These are phyloP conservation scores for Holothuria glaberrima DNA, from an alignment of 35 echinoderm and acorn worm genomes.

Conservation along the genomic window DNA sequence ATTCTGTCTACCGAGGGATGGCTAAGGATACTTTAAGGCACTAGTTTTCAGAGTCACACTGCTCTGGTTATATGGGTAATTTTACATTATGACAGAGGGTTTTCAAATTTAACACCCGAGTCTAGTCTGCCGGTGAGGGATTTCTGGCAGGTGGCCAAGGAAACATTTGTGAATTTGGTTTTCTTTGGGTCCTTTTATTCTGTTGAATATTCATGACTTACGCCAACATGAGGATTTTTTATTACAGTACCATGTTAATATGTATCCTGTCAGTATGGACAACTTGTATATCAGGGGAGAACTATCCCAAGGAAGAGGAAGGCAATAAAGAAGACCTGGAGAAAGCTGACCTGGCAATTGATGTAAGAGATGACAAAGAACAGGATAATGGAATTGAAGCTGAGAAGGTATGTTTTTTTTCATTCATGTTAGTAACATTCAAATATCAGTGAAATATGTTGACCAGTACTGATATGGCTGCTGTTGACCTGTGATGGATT, in stretches of 20 bases:
- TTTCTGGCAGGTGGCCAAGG: no score
- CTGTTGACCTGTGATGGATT: no score
- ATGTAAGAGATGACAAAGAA: background rate
- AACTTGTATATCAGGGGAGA: background rate
- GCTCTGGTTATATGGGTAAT: background rate
- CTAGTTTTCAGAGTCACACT: background rate
- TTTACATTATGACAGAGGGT: background rate
- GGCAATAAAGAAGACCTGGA: background rate
- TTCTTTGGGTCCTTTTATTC: background rate
- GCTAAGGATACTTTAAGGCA: no score
- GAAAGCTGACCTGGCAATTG: background rate
- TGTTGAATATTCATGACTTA: conserved; percentile 30
- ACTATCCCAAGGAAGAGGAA: conserved; percentile 12
- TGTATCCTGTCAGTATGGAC: background rate
- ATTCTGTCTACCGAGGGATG: background rate
- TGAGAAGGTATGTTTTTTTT: background rate
- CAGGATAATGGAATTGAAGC: background rate
- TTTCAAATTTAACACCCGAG: background rate
- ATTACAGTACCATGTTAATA: background rate
- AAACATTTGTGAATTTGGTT: background rate
- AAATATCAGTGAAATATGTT: background rate
- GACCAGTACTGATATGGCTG: no score
- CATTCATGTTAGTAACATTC: background rate
- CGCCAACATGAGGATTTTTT: background rate
- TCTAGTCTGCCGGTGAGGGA: background rate